Base-by-base conservation (phyloP, 2,797 vertebrate species). In the Pseudopleuronectes americanus region DNA sequence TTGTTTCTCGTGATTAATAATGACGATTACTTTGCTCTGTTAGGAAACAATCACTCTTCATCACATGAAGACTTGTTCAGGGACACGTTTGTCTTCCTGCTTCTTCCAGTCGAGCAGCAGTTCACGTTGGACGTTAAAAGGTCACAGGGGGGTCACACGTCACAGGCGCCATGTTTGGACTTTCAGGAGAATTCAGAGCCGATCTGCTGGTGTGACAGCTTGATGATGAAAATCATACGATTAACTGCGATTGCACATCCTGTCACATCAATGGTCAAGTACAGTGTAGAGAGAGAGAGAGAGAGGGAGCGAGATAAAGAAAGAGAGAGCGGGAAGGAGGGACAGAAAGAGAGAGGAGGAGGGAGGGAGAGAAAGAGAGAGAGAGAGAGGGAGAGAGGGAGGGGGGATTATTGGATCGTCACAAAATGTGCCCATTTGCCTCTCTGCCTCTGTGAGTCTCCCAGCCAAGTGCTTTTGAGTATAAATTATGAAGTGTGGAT, bases 401-500 rank as follows among this genome's bases (percentile, higher is more conserved):
- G 23, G 1, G 17, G 57, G 68, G 65, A 83, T 83, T 83, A 88
- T 81, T 72, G 84, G 77, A 84, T 81, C 61, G 77, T 82, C 84
- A 84, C 80, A 85, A 71, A 88, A 88, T 91, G 83, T 88, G 80
- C 83, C 83, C 83, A 77, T 90, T 91, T 84, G 75, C 88, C 10
- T 71, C 87, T 90, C 81, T 84, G 81, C 86, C 79, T 89, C 90
- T 38, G 58, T 60, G 58, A 77, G 76, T 83, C 70, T 89, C 89
- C 89, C 55, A 83, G 81, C 57, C 85, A 87, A 87, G 84, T 83
- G 85, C 89, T 92, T 80, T 69, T 63, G 80, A 89, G 75, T 92
- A 89, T 93, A 76, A 93, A 93, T 93, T 90, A 93, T 91, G 79
- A 85, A 93, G 85, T 84, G 83, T 84, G 77, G 82, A 83, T 90